A percentile compares a stretch with the other conserved stretches of the same genome.
Evolutionary conservation across 2,888 invertebrate genomes (phyloP).

Genomic region (Eurytoma adleriae): DNA sequence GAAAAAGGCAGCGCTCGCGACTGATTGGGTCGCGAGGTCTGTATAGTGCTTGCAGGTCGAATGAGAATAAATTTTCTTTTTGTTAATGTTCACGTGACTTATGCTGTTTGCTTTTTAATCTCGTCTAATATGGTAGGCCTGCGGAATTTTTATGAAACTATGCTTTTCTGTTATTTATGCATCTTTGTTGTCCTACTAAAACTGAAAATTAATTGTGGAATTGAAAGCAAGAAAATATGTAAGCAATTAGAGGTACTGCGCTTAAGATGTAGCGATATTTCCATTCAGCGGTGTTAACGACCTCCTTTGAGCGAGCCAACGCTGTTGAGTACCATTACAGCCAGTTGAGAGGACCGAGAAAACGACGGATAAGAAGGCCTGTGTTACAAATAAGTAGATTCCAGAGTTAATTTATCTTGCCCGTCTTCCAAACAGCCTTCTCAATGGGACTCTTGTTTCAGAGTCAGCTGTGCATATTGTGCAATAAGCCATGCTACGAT

Average conservation of each 20-base stretch:
- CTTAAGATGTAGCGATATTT: neutral
- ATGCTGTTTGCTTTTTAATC: too few relatives aligned
- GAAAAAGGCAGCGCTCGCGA: neutral
- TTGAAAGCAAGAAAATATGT: too few relatives aligned
- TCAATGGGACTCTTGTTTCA: conserved; percentile 35
- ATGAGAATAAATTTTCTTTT: too few relatives aligned
- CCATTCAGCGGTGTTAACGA: conserved; percentile 40
- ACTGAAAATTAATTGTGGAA: too few relatives aligned
- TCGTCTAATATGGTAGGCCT: too few relatives aligned
- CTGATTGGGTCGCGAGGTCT: neutral
- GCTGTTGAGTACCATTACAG: neutral
- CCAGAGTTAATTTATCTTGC: conserved; percentile 45
- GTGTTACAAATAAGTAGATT: conserved; percentile 16
- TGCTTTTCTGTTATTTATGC: too few relatives aligned
- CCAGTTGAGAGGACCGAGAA: neutral
- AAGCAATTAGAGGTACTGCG: too few relatives aligned
- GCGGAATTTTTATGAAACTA: too few relatives aligned
- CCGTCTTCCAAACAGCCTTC: conserved; percentile 33
- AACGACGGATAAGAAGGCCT: conserved; percentile 8
- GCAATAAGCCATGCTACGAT: neutral
- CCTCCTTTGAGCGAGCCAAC: neutral
- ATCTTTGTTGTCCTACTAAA: too few relatives aligned
- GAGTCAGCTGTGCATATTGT: conserved; percentile 2
- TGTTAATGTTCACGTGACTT: too few relatives aligned
- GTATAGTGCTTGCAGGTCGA: too few relatives aligned